phyloP scores from a whole-genome alignment of 2,888 invertebrate species.

The Cistogaster globosa region DNA sequence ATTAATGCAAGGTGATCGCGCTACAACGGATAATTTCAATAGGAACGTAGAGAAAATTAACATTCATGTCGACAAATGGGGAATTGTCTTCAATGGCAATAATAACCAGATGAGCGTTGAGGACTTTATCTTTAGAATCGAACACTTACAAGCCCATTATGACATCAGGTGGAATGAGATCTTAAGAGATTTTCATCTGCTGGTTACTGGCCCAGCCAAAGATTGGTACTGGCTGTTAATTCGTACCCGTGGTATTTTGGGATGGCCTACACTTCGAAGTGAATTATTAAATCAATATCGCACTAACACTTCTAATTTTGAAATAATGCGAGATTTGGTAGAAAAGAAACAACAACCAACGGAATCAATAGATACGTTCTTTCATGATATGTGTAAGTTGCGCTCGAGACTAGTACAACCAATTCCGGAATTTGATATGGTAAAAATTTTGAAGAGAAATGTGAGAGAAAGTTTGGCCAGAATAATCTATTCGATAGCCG shows the following conservation, averaged over 20 bases:
- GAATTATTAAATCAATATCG: too few species aligned
- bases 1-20: too few species aligned
- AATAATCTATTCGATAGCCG: background rate
- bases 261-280: too few species aligned
- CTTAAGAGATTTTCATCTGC: slow-evolving; percentile 10
- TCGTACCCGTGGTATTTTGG: too few species aligned
- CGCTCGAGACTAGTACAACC: slow-evolving; percentile 5
- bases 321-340: slow-evolving; percentile 16
- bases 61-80: too few species aligned
- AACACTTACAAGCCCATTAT: slow-evolving; percentile 4
- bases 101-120: slow-evolving; percentile 1
- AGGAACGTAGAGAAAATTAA: too few species aligned
- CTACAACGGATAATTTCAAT: too few species aligned
- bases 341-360: background rate
- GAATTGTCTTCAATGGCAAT: background rate
- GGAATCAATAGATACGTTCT: too few species aligned
- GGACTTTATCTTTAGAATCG: slow-evolving; percentile 19
- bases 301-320: slow-evolving; percentile 19
- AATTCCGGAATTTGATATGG: slow-evolving; percentile 15
- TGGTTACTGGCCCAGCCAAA: background rate
- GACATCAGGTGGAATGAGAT: slow-evolving; percentile 5
- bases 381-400: slow-evolving; percentile 10
- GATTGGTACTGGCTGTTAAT: slow-evolving; percentile 8
- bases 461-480: background rate
- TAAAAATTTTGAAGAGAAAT: slow-evolving; percentile 2